phyloP scores from a whole-genome alignment of 2,113 vertebrate genomes.

The Corythornis cristatus region DNA sequence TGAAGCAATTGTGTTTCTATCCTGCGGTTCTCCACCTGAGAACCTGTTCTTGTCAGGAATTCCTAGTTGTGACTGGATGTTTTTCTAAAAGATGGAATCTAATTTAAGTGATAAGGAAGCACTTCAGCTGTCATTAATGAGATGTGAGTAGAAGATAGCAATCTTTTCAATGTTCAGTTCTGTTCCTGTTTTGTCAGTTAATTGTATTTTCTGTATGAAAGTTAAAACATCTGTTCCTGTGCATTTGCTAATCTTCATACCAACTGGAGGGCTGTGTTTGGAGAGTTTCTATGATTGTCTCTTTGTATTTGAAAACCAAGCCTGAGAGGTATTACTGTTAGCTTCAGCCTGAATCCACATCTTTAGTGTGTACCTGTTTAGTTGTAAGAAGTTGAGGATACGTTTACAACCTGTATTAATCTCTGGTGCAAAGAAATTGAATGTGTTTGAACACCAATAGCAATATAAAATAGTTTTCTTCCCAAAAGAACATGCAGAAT shows the following conservation, averaged over 20 bases:
- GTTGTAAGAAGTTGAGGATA: background rate
- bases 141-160: background rate
- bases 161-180: background rate
- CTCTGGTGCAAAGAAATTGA: background rate
- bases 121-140: background rate
- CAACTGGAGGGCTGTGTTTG: background rate
- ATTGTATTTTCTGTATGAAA: background rate
- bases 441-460: background rate
- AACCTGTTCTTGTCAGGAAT: background rate
- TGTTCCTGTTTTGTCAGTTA: conserved; percentile 10
- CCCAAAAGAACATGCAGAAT: background rate
- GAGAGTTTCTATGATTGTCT: background rate
- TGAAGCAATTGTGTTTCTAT: background rate
- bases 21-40: background rate
- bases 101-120: background rate
- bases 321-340: background rate
- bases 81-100: background rate
- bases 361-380: conserved; percentile 15
- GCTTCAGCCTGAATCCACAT: background rate
- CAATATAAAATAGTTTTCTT: background rate
- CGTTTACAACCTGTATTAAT: conserved; percentile 4
- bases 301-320: conserved; percentile 8
- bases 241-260: background rate
- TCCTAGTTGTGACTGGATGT: background rate
- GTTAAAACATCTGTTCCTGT: conserved; percentile 27